Conservation (phyloP, 2,888 invertebrate species). For the Lathronympha strigana region DNA sequence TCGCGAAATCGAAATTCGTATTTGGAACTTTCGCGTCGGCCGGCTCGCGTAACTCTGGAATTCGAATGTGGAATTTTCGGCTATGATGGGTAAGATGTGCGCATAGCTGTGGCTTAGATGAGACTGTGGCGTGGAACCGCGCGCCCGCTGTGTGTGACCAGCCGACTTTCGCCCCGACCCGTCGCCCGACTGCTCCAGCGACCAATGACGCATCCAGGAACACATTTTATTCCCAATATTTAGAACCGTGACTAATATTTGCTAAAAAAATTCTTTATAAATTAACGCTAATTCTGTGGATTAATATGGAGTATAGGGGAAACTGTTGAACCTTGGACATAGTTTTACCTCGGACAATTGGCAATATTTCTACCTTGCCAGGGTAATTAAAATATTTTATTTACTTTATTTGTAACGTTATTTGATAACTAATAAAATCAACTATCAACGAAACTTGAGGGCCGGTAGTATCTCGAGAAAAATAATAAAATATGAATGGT, state of each 20-base stretch:
- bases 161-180: slow-evolving; percentile 83
- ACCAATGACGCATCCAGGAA: slow-evolving; percentile 81
- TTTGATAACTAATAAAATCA: too few species aligned
- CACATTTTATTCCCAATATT: slow-evolving; percentile 69
- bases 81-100: slow-evolving; percentile 82
- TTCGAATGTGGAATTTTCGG: slow-evolving; percentile 73
- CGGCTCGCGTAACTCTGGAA: slow-evolving; percentile 65
- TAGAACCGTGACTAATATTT: slow-evolving; percentile 62
- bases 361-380: too few species aligned
- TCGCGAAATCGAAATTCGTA: slow-evolving; percentile 55
- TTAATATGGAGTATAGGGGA: slow-evolving; percentile 10
- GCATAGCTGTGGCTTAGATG: slow-evolving; percentile 83
- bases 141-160: slow-evolving; percentile 75
- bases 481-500: too few species aligned
- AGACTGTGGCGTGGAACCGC: slow-evolving; percentile 80
- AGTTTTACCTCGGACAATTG: too few species aligned
- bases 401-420: too few species aligned
- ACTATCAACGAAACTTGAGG: too few species aligned
- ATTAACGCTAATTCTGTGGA: slow-evolving; percentile 26
- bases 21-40: slow-evolving; percentile 68
- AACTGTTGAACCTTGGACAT: too few species aligned
- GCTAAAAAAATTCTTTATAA: slow-evolving; percentile 43
- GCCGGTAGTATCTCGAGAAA: too few species aligned
- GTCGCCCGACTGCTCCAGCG: slow-evolving; percentile 79
- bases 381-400: too few species aligned